Conservation (phyloP, 2,113 vertebrate species). For the Dendropsophus ebraccatus region DNA sequence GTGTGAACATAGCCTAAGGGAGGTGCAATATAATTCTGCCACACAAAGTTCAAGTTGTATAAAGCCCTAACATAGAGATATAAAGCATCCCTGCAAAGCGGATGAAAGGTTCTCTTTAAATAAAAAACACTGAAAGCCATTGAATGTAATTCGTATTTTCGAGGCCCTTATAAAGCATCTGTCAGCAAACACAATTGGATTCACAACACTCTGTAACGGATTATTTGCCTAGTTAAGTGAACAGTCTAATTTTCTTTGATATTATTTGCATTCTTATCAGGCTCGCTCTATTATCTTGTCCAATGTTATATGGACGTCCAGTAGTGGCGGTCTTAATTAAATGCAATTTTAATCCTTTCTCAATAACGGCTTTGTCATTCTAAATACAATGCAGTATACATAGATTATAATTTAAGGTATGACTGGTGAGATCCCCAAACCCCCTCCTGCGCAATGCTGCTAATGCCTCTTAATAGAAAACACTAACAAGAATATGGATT, state of each 20-base stretch:
- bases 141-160: background rate
- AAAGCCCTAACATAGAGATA: background rate
- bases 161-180: background rate
- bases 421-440: background rate
- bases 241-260: slow-evolving; percentile 7
- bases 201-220: background rate
- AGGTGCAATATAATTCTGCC: background rate
- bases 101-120: background rate
- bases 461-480: background rate
- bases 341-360: background rate
- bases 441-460: background rate
- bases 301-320: background rate
- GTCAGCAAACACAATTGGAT: background rate
- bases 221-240: slow-evolving; percentile 1
- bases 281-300: background rate
- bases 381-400: background rate
- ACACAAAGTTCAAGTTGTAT: background rate
- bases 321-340: background rate
- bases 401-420: background rate
- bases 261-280: slow-evolving; percentile 1
- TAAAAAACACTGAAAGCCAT: background rate
- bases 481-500: background rate
- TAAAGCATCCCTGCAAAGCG: background rate
- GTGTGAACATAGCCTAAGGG: too few species aligned
- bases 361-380: background rate